Base-by-base conservation (phyloP, 1,140 invertebrate genomes). In the Aphelinus atriplicis region DNA sequence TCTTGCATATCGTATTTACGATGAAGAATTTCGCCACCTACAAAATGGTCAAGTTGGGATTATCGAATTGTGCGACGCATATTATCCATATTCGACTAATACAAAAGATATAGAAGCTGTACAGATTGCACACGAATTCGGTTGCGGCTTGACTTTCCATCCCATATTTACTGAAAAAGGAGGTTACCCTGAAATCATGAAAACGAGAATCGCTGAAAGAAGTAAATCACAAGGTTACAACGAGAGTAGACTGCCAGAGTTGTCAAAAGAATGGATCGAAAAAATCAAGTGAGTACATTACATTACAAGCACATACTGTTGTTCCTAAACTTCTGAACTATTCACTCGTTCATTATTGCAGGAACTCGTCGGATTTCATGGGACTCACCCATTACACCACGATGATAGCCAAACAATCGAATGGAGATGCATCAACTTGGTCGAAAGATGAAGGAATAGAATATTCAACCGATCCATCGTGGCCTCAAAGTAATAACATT, bases 61-160 rank as follows among this genome's bases (percentile, higher is more conserved):
- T 7, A 50, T 78, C 43, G 5, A 76, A 1, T 65, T 73, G 26
- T 70, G 75, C 26, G 26, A 26, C 26, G 26, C 26, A 26, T 9
- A 26, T 26, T 26, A 26, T 26, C 26, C 26, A 26, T 26, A 26
- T 26, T 26, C 26, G 26, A 26, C 26, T 26, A 26, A 26, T 26
- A 26, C 26, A 26, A 26, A 26, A 26, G 84, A 85, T 57, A 46
- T 10, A 1, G 3, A 46, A 6, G 76, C 81, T 7, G 77, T 64
- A 7, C 82, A 83, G n/a, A 58, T 73, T 3, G 76, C 76, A 0
- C 86, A 83, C 75, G 75, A 83, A 6, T 91, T 89, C 71, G 76
- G 88, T 78, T 88, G 86, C 78, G 93, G 93, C 9, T 92, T 91
- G 91, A 90, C 89, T 68, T 88, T 90, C 0, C 83, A 93, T 81